Percentiles rank a stretch among this genome's conserved stretches.
Conservation (phyloP, 2,113 vertebrate genomes). For the Myiozetetes cayanensis region DNA sequence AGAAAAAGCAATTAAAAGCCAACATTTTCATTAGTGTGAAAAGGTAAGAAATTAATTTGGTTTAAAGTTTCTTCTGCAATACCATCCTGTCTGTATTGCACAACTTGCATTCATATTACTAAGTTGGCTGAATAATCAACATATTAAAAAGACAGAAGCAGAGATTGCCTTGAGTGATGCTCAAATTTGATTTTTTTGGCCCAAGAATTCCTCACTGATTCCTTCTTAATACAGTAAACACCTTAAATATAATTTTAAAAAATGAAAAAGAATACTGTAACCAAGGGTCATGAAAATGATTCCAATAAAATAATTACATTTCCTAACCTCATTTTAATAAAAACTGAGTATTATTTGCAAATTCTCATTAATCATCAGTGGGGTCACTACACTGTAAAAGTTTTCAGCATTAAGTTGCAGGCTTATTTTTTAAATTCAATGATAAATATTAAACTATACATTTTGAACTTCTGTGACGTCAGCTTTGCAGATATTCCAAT, state of each 20-base stretch:
- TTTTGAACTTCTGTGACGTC: background rate
- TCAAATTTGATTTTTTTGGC: background rate
- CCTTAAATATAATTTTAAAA: background rate
- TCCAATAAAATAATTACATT: background rate
- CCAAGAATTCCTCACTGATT: background rate
- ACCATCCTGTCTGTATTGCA: background rate
- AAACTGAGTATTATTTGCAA: background rate
- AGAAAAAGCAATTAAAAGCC: background rate
- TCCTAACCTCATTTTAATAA: background rate
- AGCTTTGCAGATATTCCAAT: background rate
- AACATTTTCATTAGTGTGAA: background rate
- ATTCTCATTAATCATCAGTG: background rate
- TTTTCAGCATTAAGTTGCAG: background rate
- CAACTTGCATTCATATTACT: background rate
- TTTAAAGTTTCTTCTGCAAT: background rate
- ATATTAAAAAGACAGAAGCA: background rate
- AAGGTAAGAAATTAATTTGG: background rate
- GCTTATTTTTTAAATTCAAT: slow-evolving; percentile 11
- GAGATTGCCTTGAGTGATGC: background rate
- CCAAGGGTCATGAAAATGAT: background rate
- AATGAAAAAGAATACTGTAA: background rate
- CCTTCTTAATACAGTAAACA: background rate
- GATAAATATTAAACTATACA: background rate
- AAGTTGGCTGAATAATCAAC: background rate
- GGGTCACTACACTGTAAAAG: background rate